Evolutionary conservation across 2,797 vertebrate genomes (phyloP).

Genomic region (Pygocentrus nattereri): DNA sequence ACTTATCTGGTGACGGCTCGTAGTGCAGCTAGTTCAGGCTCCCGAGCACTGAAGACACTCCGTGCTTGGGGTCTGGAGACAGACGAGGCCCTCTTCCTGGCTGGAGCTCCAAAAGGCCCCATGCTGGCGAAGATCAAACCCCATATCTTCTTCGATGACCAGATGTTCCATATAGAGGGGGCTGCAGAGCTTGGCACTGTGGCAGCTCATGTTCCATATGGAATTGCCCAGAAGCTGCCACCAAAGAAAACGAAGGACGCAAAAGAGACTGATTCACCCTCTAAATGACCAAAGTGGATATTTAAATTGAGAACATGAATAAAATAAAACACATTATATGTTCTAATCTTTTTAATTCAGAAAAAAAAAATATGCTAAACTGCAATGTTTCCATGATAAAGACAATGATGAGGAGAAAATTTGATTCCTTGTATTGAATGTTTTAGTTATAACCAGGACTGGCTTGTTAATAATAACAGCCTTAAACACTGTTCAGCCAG

Average conservation of each 20-base stretch:
- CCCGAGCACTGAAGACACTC: slow-evolving; percentile 91
- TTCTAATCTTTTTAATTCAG: neutral
- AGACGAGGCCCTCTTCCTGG: slow-evolving; percentile 94
- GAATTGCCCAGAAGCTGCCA: slow-evolving; percentile 77
- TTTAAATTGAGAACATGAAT: neutral
- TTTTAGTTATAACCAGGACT: neutral
- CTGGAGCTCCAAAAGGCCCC: slow-evolving; percentile 92
- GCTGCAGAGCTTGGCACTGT: slow-evolving; percentile 90
- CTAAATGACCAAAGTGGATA: slow-evolving; percentile 46
- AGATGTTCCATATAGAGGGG: slow-evolving; percentile 94
- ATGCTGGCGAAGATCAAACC: slow-evolving; percentile 93
- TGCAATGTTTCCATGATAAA: neutral
- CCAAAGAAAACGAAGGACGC: slow-evolving; percentile 48
- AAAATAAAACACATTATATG: neutral
- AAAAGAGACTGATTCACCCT: slow-evolving; percentile 41
- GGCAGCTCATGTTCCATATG: slow-evolving; percentile 90
- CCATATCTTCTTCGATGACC: slow-evolving; percentile 95
- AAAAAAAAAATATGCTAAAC: neutral
- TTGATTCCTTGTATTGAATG: neutral
- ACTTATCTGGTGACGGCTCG: slow-evolving; percentile 95
- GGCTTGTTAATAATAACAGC: neutral
- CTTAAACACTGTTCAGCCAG: neutral
- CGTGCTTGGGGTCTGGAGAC: slow-evolving; percentile 95
- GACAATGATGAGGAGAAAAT: neutral
- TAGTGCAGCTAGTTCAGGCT: slow-evolving; percentile 92